A percentile compares a stretch with the other conserved stretches of the same genome.
These are phyloP conservation scores for Nyleta sp. DNA, from an alignment of 2,888 invertebrate species.

Conservation along the genomic window DNA sequence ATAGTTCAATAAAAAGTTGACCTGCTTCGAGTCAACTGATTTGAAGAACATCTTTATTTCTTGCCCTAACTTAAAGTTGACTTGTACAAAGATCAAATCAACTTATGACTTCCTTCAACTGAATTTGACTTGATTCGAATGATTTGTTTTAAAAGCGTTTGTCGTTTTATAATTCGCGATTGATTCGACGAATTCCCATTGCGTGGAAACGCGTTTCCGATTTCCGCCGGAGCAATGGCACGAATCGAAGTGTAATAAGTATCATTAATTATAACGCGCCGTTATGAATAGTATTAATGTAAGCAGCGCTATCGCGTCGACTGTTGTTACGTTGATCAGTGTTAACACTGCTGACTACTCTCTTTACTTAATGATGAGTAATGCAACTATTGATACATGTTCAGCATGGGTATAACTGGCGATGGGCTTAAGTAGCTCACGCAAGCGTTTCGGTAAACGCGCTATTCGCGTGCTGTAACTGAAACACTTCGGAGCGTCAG, in stretches of 20 bases:
- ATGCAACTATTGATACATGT: slow-evolving; percentile 41
- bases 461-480: not conserved
- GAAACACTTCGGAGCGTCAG: not conserved
- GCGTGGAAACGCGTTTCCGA: not conserved
- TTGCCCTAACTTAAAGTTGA: not conserved
- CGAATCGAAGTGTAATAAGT: slow-evolving; percentile 37
- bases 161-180: not conserved
- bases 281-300: slow-evolving; percentile 32
- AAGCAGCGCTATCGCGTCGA: slow-evolving; percentile 11
- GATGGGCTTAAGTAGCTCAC: slow-evolving; percentile 15
- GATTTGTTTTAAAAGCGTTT: not conserved
- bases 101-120: too few species aligned
- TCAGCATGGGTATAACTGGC: slow-evolving; percentile 26
- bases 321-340: slow-evolving; percentile 24
- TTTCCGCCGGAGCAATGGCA: not conserved
- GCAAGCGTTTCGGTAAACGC: slow-evolving; percentile 6
- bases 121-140: too few species aligned
- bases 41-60: too few species aligned
- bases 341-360: slow-evolving; percentile 34
- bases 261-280: slow-evolving; percentile 32
- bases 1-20: too few species aligned
- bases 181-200: slow-evolving; percentile 16
- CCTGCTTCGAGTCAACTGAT: too few species aligned
- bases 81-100: too few species aligned
- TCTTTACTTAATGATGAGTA: slow-evolving; percentile 48